Conservation (phyloP, 2,797 vertebrate genomes). For the Poeciliopsis turneri region DNA sequence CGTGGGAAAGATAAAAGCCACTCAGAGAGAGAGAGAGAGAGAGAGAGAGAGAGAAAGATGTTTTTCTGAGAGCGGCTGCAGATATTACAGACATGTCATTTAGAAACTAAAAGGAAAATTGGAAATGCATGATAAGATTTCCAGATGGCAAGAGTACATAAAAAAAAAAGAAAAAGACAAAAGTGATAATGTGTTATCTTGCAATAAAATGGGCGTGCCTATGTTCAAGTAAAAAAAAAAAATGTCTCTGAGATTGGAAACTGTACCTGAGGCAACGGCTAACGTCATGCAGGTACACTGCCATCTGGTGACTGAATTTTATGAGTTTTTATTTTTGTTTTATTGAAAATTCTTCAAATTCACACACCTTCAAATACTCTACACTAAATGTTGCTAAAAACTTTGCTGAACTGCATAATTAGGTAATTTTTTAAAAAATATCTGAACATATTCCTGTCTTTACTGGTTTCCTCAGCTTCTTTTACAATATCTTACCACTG, state of each 20-base stretch:
- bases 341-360: background rate
- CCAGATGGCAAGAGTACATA: background rate
- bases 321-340: background rate
- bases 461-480: background rate
- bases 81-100: slow-evolving; percentile 6
- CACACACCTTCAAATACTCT: background rate
- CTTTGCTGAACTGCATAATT: background rate
- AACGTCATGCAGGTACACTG: slow-evolving; percentile 30
- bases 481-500: background rate
- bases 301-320: slow-evolving; percentile 53
- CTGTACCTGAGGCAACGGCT: background rate
- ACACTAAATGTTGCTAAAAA: background rate
- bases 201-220: background rate
- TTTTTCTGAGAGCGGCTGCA: slow-evolving; percentile 2
- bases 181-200: background rate
- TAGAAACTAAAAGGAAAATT: background rate
- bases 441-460: background rate
- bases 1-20: slow-evolving; percentile 61
- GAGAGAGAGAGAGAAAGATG: background rate
- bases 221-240: background rate
- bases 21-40: slow-evolving; percentile 31
- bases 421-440: background rate
- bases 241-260: background rate
- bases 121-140: background rate
- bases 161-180: background rate